Evolutionary conservation across 2,888 invertebrate species (phyloP).

Genomic region (Argynnis bischoffii): DNA sequence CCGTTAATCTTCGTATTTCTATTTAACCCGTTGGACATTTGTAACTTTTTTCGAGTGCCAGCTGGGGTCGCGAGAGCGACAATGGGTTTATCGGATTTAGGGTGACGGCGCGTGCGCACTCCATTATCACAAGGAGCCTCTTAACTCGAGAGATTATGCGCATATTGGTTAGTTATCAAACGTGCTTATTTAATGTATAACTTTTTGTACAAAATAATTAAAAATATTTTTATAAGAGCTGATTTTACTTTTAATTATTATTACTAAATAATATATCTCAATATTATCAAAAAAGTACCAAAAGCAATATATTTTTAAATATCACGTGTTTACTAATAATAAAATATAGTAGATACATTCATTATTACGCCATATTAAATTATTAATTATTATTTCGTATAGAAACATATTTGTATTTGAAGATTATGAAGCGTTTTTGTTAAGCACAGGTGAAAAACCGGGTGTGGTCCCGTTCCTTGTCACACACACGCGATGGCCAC

Average conservation of each 20-base stretch:
- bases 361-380: no score
- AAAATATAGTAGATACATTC: no score
- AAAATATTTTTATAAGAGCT: background rate
- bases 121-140: slow-evolving; percentile 73
- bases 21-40: slow-evolving; percentile 43
- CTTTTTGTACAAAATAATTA: slow-evolving; percentile 2
- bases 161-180: slow-evolving; percentile 65
- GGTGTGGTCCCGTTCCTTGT: background rate
- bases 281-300: background rate
- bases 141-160: slow-evolving; percentile 62
- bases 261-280: no score
- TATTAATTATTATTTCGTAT: no score
- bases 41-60: slow-evolving; percentile 59
- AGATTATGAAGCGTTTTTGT: background rate
- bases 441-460: slow-evolving; percentile 13
- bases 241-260: background rate
- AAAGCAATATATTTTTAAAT: no score
- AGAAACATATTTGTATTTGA: background rate
- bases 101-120: slow-evolving; percentile 57
- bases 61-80: slow-evolving; percentile 63
- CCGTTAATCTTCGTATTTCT: slow-evolving; percentile 11
- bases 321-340: no score
- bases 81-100: slow-evolving; percentile 67
- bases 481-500: slow-evolving; percentile 65
- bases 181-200: slow-evolving; percentile 43